phyloP scores from a whole-genome alignment of 1,140 invertebrate genomes.

The Sesamia nonagrioides region DNA sequence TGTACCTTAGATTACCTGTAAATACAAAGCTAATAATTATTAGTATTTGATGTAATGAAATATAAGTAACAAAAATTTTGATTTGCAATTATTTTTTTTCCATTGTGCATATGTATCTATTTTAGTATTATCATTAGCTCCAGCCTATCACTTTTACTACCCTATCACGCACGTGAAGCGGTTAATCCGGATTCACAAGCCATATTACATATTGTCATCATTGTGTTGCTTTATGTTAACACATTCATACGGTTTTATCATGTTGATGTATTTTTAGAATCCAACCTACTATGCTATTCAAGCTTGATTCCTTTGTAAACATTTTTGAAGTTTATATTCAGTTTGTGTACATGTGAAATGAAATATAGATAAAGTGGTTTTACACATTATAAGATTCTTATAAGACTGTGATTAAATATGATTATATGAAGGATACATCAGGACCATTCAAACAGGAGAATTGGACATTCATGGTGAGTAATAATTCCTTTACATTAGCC shows the following conservation, averaged over 20 bases:
- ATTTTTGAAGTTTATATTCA: conserved; percentile 67
- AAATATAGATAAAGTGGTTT: conserved; percentile 57
- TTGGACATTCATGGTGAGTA: conserved; percentile 80
- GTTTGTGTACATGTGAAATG: conserved; percentile 73
- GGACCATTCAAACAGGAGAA: conserved; percentile 66
- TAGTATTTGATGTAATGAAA: conserved; percentile 1
- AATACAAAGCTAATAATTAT: background rate
- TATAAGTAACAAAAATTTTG: conserved; percentile 1
- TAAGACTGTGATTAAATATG: conserved; percentile 73
- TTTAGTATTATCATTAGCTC: conserved; percentile 44
- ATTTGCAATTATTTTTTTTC: conserved; percentile 34
- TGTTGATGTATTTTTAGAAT: conserved; percentile 85
- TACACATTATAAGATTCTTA: conserved; percentile 43
- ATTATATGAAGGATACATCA: conserved; percentile 67
- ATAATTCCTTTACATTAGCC: conserved; percentile 22
- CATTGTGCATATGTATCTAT: conserved; percentile 45
- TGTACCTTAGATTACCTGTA: background rate
- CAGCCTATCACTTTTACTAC: conserved; percentile 47
- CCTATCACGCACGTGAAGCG: conserved; percentile 53
- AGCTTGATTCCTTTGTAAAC: conserved; percentile 79
- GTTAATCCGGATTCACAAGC: conserved; percentile 74
- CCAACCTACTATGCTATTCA: conserved; percentile 72
- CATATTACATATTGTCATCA: conserved; percentile 81
- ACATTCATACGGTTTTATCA: conserved; percentile 85
- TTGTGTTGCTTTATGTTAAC: conserved; percentile 82